Conservation (phyloP, 1,140 invertebrate genomes). For the Atopsyche davidsoni region DNA sequence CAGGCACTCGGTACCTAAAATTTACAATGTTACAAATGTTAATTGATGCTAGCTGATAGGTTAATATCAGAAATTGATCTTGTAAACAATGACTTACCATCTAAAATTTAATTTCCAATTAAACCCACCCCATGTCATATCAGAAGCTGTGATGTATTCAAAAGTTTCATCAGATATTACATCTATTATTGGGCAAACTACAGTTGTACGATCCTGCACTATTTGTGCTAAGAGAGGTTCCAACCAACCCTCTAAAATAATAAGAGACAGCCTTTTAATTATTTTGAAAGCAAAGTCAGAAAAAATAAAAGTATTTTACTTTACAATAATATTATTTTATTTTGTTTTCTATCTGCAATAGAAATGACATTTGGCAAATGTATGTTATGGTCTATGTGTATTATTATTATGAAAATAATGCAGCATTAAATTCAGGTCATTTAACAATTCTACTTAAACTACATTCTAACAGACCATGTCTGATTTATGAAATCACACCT, state of each 20-base stretch:
- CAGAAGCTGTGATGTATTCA: slow-evolving; percentile 90
- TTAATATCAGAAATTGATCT: not conserved
- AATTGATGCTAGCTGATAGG: not conserved
- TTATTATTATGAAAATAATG: too few relatives aligned
- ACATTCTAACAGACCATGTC: too few relatives aligned
- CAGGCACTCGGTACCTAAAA: slow-evolving; percentile 89
- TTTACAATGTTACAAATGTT: slow-evolving; percentile 5
- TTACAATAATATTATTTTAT: too few relatives aligned
- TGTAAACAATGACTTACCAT: slow-evolving; percentile 60
- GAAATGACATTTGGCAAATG: too few relatives aligned
- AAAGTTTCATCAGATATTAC: slow-evolving; percentile 97
- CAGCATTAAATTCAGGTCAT: too few relatives aligned
- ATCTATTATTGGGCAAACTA: slow-evolving; percentile 97
- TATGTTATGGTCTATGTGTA: too few relatives aligned
- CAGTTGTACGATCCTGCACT: slow-evolving; percentile 83
- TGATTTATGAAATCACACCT: too few relatives aligned
- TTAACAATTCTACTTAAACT: too few relatives aligned
- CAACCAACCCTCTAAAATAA: slow-evolving; percentile 76
- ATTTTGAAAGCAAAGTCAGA: too few relatives aligned
- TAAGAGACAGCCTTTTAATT: too few relatives aligned
- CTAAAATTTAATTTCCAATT: slow-evolving; percentile 98
- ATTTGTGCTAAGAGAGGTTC: slow-evolving; percentile 87
- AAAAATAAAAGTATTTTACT: too few relatives aligned
- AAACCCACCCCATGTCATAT: slow-evolving; percentile 96
- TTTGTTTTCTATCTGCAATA: too few relatives aligned